phyloP scores from a whole-genome alignment of 2,113 vertebrate genomes.

The Centrocercus urophasianus region DNA sequence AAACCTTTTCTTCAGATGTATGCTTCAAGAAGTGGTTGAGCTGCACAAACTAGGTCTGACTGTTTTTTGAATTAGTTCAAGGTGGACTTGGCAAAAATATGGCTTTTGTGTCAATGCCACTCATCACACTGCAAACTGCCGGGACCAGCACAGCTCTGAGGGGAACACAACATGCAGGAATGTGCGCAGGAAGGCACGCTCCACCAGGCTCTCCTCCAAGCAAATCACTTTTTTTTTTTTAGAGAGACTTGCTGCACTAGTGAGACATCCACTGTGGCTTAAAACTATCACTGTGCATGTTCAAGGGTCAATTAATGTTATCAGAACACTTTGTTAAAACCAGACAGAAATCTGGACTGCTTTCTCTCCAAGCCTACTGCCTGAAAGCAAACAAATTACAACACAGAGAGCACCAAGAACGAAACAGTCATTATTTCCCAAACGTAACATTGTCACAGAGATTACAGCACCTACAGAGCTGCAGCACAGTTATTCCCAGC shows the following conservation, averaged over 20 bases:
- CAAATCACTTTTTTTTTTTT: neutral
- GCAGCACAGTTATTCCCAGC: neutral
- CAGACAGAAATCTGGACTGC: neutral
- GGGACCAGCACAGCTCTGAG: neutral
- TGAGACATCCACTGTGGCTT: neutral
- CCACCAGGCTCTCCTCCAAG: neutral
- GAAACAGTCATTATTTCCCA: neutral
- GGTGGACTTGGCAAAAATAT: neutral
- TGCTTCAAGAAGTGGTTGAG: neutral
- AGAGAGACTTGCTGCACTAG: neutral
- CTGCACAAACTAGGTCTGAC: neutral
- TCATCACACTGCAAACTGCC: neutral
- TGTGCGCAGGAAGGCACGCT: neutral
- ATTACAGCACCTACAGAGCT: neutral
- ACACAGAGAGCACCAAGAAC: neutral
- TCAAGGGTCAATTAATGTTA: neutral
- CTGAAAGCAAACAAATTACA: neutral
- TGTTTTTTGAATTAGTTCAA: neutral
- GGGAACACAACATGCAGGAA: neutral
- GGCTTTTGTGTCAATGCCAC: neutral
- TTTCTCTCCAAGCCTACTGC: neutral
- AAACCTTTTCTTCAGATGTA: neutral
- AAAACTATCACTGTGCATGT: neutral
- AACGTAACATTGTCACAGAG: neutral
- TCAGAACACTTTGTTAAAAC: neutral